A percentile compares a stretch with the other conserved stretches of the same genome.
These are phyloP conservation scores for Apogon talboti DNA, from an alignment of 2,797 vertebrate species.

Conservation along the genomic window DNA sequence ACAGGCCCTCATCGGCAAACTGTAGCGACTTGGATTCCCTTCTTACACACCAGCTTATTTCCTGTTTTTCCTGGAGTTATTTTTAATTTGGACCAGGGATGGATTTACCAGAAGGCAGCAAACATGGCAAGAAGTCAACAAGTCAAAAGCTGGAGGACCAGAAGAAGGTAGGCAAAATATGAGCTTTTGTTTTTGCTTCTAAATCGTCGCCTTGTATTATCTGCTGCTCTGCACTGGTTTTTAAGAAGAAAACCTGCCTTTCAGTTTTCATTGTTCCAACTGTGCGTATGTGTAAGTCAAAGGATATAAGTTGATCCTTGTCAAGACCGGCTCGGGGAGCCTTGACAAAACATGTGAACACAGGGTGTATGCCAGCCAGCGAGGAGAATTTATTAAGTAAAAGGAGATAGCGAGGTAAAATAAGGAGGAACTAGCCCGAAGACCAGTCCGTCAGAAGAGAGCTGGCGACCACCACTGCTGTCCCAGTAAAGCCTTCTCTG, in stretches of 20 bases:
- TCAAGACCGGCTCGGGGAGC: no score
- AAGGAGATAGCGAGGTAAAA: no score
- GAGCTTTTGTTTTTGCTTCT: background rate
- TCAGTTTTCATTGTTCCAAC: conserved; percentile 21
- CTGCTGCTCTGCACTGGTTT: conserved; percentile 3
- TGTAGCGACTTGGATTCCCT: conserved; percentile 68
- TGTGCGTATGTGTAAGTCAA: conserved; percentile 2
- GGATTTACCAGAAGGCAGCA: conserved; percentile 95
- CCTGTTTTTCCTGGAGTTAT: conserved; percentile 76
- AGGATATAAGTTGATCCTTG: conserved; percentile 48
- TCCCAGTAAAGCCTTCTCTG: no score
- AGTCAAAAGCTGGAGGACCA: conserved; percentile 99
- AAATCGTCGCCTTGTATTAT: background rate
- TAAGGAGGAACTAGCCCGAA: no score
- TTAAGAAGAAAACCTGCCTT: background rate
- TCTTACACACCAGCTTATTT: conserved; percentile 20
- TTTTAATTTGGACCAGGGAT: conserved; percentile 84
- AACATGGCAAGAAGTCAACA: conserved; percentile 95
- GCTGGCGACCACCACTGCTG: no score
- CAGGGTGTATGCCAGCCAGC: no score
- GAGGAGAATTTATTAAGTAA: no score
- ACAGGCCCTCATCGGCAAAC: conserved; percentile 63
- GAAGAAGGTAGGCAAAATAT: conserved; percentile 90
- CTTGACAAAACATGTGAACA: no score
- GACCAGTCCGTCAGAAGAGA: no score